Conservation (phyloP, 2,797 vertebrate genomes). For the Menidia menidia region DNA sequence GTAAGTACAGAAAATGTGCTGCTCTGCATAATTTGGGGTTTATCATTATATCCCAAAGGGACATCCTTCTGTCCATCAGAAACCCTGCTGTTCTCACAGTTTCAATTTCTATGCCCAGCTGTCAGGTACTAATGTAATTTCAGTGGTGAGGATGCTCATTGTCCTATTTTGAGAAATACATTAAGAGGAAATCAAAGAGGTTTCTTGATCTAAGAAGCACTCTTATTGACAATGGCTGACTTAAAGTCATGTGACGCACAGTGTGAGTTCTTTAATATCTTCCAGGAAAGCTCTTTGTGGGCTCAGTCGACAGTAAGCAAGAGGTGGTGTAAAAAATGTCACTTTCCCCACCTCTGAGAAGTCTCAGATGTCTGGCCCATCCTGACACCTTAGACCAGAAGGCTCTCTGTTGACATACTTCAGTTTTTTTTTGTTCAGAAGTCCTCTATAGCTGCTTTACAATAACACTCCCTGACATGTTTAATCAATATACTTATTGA, state of each 20-base stretch:
- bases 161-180: conserved; percentile 9
- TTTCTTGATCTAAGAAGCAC: background rate
- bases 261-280: background rate
- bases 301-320: conserved; percentile 19
- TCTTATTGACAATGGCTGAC: conserved; percentile 2
- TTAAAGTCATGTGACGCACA: conserved; percentile 19
- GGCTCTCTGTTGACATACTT: conserved; percentile 58
- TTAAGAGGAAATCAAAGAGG: background rate
- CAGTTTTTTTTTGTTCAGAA: conserved; percentile 29
- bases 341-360: conserved; percentile 12
- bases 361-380: conserved; percentile 32
- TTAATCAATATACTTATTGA: conserved; percentile 36
- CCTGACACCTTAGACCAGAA: conserved; percentile 24
- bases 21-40: background rate
- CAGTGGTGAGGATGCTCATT: background rate
- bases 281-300: conserved; percentile 2
- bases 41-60: conserved; percentile 7
- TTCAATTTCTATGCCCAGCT: conserved; percentile 2
- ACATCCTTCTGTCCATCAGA: background rate
- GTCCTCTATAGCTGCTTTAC: conserved; percentile 26
- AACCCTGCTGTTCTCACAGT: conserved; percentile 11
- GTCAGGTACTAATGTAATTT: background rate
- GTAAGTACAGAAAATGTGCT: background rate
- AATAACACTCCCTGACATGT: conserved; percentile 57
- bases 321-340: conserved; percentile 20